Base-by-base conservation (phyloP, 1,140 invertebrate species). In the Solenopsis invicta region DNA sequence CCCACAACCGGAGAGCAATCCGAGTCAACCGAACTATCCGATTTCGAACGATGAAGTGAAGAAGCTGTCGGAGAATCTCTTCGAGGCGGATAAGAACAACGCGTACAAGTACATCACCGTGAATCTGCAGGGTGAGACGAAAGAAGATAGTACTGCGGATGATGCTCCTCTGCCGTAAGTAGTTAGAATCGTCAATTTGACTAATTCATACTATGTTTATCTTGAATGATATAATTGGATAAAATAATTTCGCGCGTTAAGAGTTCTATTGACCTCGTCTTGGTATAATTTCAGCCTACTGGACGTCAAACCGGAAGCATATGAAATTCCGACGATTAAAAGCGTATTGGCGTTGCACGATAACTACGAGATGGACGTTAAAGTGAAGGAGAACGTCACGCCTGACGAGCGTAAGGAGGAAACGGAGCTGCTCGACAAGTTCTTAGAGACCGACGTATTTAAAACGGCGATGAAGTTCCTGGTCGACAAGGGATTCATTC, bases 381-480 rank as follows among this genome's bases (percentile, higher is more conserved):
- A 94, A 8, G 94, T 92, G 5, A 94, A 95, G n/a, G 97, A 97
- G 89, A 92, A 88, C 0, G 95, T 96, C 0, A 97, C 96, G 0
- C 29, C 94, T 1, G 95, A 96, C 29, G 96, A 97, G 87, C 94
- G 94, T 10, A 91, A 91, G 59, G 96, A 97, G 91, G 96, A 97
- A 88, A 93, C 95, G 4, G 95, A 95, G 18, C 95, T 97, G 41
- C 92, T 97, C 0, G 95, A 97, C 90, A 94, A 95, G 1, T 96
- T 97, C 24, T 91, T 97, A 78, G 93, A 94, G 10, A 97, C 97
- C 0, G 94, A 96, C 1, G 95, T 97, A 1, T 96, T 97, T 95
- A 93, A 95, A 85, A 93, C 95, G 41, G 94, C 96, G 0, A 96
- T 96, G 92, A 94, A 96, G 71, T 97, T 96, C 87, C 93, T 97